Evolutionary conservation across 2,113 vertebrate species (phyloP), one percentile per base, ranked within the genome.

Genomic region (Xiphophorus couchianus): DNA sequence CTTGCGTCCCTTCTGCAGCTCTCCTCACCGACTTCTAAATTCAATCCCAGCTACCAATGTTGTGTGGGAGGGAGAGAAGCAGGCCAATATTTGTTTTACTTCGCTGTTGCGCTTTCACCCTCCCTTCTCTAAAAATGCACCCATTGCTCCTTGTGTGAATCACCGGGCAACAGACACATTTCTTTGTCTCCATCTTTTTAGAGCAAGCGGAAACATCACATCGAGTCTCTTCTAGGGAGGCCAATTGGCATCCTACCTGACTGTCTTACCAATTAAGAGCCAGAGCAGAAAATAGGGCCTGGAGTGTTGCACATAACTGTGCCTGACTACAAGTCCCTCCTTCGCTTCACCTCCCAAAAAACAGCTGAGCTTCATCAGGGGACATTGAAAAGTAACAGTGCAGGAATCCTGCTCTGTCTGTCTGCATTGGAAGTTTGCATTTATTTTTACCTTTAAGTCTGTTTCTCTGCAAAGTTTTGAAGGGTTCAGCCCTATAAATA

Each of bases 201-300:
- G 75, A 80, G 84, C 44, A 83, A 91, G 86, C 93, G 92, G 93
- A 95, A 94, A 89, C 84, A 64, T 78, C 74, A 84, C 78, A 73
- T 81, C 84, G 78, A 91, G 89, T 81, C 85, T 90, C 92, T 92
- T 92, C 91, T 92, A 85, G 90, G 86, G 86, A 90, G 88, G 88
- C 84, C 86, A 80, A 76, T 82, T 90, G 78, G 88, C 76, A 73
- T 90, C 86, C 90, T 93, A 94, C 93, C 94, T 95, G 93, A 94
- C 94, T 90, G 88, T 82, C 91, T 91, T 94, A 94, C 94, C 91
- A 94, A 94, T 95, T 93, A 94, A 92, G 88, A 92, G 82, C 72
- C 85, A 72, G 69, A 73, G 81, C 74, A 73, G 86, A 89, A 90
- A 88, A 87, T 88, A 67, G 61, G 82, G 73, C 85, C 89, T 63